Evolutionary conservation across 2,113 vertebrate genomes (phyloP), one percentile per base, ranked within the genome.

Genomic region (Coryphaenoides rupestris): DNA sequence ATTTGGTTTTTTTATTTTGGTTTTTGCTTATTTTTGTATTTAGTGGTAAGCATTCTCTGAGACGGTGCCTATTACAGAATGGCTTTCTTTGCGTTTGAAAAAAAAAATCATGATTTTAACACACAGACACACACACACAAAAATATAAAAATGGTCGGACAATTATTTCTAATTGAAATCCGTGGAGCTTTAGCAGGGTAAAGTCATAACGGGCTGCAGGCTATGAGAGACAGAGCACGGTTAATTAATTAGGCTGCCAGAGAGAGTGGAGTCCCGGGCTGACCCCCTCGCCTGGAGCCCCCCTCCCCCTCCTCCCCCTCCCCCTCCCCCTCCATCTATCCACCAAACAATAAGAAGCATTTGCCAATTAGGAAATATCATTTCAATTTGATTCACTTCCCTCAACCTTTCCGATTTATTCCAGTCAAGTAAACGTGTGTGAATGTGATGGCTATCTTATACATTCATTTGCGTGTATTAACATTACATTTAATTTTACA

Each of bases 181-280:
- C 67, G 69, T 60, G 73, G 63, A 72, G 75, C 77, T 72, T 75
- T 77, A 73, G 64, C 83, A 85, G 87, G 68, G 60, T 74, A 89
- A 90, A 91, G 91, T 92, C 92, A 91, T 90, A 92, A 92, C 88
- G 87, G 85, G 90, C 91, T 92, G 77, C 86, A 82, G 93, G 92
- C 90, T 87, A 92, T 91, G 88, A 86, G 84, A 90, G 81, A 84
- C 88, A 90, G 92, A 89, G 90, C 92, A 91, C 90, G 90, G 93
- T 91, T 90, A 95, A 96, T 95, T 95, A 95, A 96, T 98, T 94
- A 95, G 93, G 71, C 92, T 93, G 92, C 92, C 94, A 95, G 91
- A 92, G 47, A 76, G 91, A 93, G 89, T 93, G 91, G 87, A 66
- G 84, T 90, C 86, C 83, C 84, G 70, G 78, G 83, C 85, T 95